phyloP scores from a whole-genome alignment of 1,140 invertebrate genomes.

The Proales similis region DNA sequence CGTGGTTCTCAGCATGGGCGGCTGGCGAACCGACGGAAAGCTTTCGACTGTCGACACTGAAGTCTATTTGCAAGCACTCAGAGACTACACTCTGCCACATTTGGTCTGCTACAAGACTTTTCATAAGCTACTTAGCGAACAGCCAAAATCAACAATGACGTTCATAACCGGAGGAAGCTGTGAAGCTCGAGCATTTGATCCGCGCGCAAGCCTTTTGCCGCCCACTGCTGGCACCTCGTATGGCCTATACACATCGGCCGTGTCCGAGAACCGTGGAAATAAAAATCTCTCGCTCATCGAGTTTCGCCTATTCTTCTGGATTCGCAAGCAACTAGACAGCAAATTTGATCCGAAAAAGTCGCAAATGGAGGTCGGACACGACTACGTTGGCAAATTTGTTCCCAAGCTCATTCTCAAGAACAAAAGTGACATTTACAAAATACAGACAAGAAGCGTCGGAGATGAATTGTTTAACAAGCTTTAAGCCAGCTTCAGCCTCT shows the following conservation, averaged over 20 bases:
- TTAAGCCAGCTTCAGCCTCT: too few species aligned
- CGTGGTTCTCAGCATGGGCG: conserved; percentile 22
- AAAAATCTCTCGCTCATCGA: conserved; percentile 28
- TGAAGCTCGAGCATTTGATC: conserved; percentile 32
- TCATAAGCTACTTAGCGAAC: conserved; percentile 27
- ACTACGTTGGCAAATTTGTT: conserved; percentile 32
- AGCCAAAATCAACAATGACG: conserved; percentile 15
- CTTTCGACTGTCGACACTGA: conserved; percentile 12
- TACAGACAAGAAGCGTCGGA: conserved; percentile 30
- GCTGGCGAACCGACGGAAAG: conserved; percentile 23
- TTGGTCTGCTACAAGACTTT: conserved; percentile 33
- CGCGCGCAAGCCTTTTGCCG: conserved; percentile 23
- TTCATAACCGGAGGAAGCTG: conserved; percentile 30
- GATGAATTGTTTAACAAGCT: conserved; percentile 24
- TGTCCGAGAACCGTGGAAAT: conserved; percentile 24
- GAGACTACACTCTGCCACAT: conserved; percentile 22
- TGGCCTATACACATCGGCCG: conserved; percentile 24
- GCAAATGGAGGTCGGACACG: conserved; percentile 35
- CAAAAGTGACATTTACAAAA: conserved; percentile 17
- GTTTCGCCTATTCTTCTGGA: conserved; percentile 30
- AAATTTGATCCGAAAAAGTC: conserved; percentile 27
- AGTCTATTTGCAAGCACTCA: conserved; percentile 12
- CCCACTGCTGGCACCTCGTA: conserved; percentile 17
- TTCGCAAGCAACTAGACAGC: conserved; percentile 12
- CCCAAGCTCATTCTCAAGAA: conserved; percentile 13